phyloP scores from a whole-genome alignment of 2,113 vertebrate genomes.

The Recurvirostra avosetta region DNA sequence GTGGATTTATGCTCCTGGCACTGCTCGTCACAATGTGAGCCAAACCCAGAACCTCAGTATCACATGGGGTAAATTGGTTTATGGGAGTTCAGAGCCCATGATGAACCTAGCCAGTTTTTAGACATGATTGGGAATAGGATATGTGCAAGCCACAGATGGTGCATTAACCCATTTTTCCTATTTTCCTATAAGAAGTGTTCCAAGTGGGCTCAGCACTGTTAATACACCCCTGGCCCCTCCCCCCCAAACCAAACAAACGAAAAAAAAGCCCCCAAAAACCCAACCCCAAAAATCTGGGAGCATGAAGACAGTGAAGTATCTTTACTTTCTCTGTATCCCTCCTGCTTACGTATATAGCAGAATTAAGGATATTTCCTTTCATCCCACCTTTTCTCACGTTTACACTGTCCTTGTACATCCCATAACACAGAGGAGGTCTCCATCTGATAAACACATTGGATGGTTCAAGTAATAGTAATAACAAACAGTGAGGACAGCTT shows the following conservation, averaged over 20 bases:
- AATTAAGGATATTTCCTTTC: not conserved
- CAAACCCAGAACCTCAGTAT: not conserved
- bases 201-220: not conserved
- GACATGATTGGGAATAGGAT: not conserved
- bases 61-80: not conserved
- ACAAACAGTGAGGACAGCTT: slow-evolving; percentile 9
- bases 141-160: not conserved
- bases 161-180: not conserved
- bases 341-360: not conserved
- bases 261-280: not conserved
- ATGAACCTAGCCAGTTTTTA: not conserved
- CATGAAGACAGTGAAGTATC: not conserved
- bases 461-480: not conserved
- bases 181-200: not conserved
- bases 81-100: not conserved
- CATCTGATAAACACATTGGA: not conserved
- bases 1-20: not conserved
- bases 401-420: not conserved
- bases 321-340: not conserved
- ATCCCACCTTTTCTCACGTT: not conserved
- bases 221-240: rapidly evolving
- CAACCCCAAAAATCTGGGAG: not conserved
- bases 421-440: not conserved
- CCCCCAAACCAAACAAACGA: not conserved
- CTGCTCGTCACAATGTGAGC: not conserved